Base-by-base conservation (phyloP, 2,797 vertebrate species). In the Menidia menidia region DNA sequence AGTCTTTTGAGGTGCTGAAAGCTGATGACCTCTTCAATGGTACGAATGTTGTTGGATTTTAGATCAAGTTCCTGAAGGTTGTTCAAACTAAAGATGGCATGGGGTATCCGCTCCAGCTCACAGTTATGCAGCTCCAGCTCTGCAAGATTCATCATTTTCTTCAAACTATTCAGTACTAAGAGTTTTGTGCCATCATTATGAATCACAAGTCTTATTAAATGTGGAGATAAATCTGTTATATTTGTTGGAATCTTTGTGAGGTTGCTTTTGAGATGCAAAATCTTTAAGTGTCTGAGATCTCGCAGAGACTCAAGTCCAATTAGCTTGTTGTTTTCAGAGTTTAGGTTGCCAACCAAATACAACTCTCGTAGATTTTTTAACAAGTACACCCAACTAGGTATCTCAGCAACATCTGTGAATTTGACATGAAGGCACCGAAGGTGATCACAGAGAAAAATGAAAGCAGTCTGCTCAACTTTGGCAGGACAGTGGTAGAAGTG, bases 251-350 rank as follows among this genome's bases (percentile, higher is more conserved):
- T 94, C 95, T 99, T 99, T 86, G 97, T 97, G 79, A 99, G 95
- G 88, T 99, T 99, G 92, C 98, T 99, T 86, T 99, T 99, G 64
- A 99, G 94, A 0, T 99, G 96, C 68, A 99, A 93, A 77, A 96
- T 92, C 87, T 99, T 99, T 67, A 99, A 93, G 87, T 98, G 97
- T 81, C 96, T 95, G 76, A 99, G 85, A 80, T 99, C 98, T 87
- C 98, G 92, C 65, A 99, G 95, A 73, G 98, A 99, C 73, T 99
- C 98, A 0, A 99, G 95, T 75, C 97, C 97, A 25, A 99, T 99
- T 96, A 99, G 97, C 91, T 99, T 99, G 91, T 99, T 99, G 84
- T 99, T 99, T 91, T 99, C 97, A 2, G 98, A 98, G 94, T 98
- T 99, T 89, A 99, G 92, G 71, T 99, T 98, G 75, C 98, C 98